These are phyloP conservation scores for Xestia c-nigrum DNA, from an alignment of 2,888 invertebrate genomes.

Conservation along the genomic window DNA sequence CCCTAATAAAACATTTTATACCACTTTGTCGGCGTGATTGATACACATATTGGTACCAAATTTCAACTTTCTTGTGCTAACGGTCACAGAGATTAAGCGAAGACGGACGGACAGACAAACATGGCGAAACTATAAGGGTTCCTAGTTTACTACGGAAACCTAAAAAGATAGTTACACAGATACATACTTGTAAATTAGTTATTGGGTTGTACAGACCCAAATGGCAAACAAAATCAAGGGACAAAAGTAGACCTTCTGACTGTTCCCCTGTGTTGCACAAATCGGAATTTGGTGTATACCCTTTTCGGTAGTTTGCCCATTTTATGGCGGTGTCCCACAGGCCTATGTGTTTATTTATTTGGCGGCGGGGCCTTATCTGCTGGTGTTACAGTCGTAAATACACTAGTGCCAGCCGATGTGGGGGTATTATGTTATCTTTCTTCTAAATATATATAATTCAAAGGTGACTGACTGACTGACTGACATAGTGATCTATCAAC, in stretches of 20 bases:
- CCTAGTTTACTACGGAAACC: no score
- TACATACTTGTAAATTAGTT: background rate
- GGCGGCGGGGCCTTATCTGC: conserved; percentile 40
- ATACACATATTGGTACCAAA: no score
- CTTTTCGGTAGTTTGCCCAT: conserved; percentile 54
- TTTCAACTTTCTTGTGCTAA: no score
- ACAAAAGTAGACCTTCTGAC: conserved; percentile 29
- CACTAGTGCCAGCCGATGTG: conserved; percentile 46
- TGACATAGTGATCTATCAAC: no score
- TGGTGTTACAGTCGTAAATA: conserved; percentile 50
- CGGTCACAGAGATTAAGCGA: no score
- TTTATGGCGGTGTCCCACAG: conserved; percentile 60
- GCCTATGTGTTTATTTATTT: conserved; percentile 45
- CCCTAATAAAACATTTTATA: no score
- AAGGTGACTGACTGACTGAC: no score
- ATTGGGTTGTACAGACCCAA: background rate
- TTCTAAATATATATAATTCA: no score
- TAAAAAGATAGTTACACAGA: background rate
- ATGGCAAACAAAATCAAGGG: background rate
- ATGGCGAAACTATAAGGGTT: no score
- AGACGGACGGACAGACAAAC: no score
- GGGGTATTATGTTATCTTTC: conserved; percentile 45
- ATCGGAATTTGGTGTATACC: conserved; percentile 39
- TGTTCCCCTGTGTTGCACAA: background rate
- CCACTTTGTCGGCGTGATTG: no score